Evolutionary conservation across 1,140 invertebrate genomes (phyloP).

Genomic region (Ceratina calcarata): DNA sequence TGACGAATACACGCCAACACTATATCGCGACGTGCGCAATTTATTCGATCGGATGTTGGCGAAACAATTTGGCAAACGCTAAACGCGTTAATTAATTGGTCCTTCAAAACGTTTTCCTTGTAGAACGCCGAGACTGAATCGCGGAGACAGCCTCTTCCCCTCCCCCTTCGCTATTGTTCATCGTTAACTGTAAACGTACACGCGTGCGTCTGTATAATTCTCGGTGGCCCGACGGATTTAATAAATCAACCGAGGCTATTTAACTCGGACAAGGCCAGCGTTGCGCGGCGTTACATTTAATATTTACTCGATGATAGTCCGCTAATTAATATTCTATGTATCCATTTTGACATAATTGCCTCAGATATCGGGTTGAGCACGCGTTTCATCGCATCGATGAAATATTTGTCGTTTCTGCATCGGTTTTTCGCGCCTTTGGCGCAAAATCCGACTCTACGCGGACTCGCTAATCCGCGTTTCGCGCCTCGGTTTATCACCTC

Average conservation of each 20-base stretch:
- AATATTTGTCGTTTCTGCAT: conserved; percentile 37
- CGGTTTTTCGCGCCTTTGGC: conserved; percentile 1
- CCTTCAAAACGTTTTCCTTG: conserved; percentile 51
- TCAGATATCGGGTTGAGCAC: conserved; percentile 38
- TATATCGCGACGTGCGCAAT: conserved; percentile 25
- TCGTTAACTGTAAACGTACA: too few relatives aligned
- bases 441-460: not conserved
- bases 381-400: conserved; percentile 44
- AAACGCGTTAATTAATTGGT: conserved; percentile 55
- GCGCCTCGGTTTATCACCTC: not conserved
- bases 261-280: conserved; percentile 27
- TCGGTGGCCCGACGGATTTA: conserved; percentile 9
- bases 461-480: not conserved
- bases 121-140: conserved; percentile 23
- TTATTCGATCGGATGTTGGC: too few relatives aligned
- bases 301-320: conserved; percentile 62
- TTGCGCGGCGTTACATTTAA: conserved; percentile 39
- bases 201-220: too few relatives aligned
- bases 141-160: conserved; percentile 34
- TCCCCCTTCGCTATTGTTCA: too few relatives aligned
- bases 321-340: conserved; percentile 66
- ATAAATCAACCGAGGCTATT: conserved; percentile 54
- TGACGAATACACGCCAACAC: not conserved
- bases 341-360: conserved; percentile 61
- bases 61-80: not conserved